phyloP scores from a whole-genome alignment of 1,140 invertebrate species.

The Aethina tumida region DNA sequence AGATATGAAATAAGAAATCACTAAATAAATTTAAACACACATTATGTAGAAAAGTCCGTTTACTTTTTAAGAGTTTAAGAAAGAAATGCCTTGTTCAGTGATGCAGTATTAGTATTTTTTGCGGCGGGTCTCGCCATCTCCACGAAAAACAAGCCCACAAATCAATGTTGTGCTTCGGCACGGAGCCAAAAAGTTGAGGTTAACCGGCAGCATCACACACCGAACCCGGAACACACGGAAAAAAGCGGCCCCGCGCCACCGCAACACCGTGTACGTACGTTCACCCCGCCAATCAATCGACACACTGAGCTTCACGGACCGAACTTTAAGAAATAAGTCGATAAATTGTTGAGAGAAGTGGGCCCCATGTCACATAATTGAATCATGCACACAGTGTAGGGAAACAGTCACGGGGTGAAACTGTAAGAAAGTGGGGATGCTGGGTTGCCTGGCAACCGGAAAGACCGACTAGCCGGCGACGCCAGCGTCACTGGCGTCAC shows the following conservation, averaged over 20 bases:
- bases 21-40: no score
- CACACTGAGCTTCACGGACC: constrained; percentile 3
- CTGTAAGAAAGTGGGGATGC: constrained; percentile 27
- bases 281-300: neutral
- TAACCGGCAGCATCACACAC: no score
- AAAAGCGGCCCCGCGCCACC: neutral
- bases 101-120: no score
- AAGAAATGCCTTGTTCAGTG: no score
- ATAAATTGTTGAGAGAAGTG: constrained; percentile 29
- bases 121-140: no score
- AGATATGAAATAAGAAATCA: no score
- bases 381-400: constrained; percentile 26
- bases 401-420: constrained; percentile 15
- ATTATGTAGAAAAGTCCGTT: no score
- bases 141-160: neutral
- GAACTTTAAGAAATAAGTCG: constrained; percentile 30
- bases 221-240: constrained; percentile 5
- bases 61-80: no score
- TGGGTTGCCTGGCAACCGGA: constrained; percentile 31
- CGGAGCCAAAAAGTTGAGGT: constrained; percentile 6
- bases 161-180: neutral
- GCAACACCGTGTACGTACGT: constrained; percentile 3
- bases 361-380: constrained; percentile 31
- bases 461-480: constrained; percentile 24
- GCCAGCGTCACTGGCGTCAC: constrained; percentile 21